phyloP scores from a whole-genome alignment of 2,113 vertebrate species.

The Nothobranchius kuhntae region DNA sequence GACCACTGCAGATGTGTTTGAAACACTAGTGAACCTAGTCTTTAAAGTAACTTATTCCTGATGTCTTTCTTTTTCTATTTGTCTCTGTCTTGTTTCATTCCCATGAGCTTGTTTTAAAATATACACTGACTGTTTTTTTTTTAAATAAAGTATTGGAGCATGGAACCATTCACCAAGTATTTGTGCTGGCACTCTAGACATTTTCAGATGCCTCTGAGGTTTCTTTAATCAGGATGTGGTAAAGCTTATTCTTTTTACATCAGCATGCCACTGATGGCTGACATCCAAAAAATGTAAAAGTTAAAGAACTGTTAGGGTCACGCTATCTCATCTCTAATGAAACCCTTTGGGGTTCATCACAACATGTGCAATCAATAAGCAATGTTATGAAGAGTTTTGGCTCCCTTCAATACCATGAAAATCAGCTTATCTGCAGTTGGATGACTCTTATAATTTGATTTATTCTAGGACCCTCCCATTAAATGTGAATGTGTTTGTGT shows the following conservation, averaged over 20 bases:
- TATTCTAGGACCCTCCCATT: constrained; percentile 9
- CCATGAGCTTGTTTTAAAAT: neutral
- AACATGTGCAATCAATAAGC: constrained; percentile 63
- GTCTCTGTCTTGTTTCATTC: neutral
- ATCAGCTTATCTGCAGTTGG: constrained; percentile 42
- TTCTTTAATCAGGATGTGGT: constrained; percentile 16
- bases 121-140: neutral
- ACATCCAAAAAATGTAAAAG: too few relatives aligned
- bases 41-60: too few relatives aligned
- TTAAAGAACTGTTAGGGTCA: neutral
- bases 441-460: constrained; percentile 39
- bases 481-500: constrained; percentile 7
- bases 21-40: too few relatives aligned
- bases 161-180: neutral
- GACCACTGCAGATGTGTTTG: too few relatives aligned
- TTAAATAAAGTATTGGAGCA: neutral
- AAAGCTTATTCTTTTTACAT: neutral
- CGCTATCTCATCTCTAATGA: constrained; percentile 49
- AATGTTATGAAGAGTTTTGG: constrained; percentile 33
- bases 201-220: neutral
- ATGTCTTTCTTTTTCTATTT: neutral
- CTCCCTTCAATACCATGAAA: constrained; percentile 31
- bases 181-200: neutral
- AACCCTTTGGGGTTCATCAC: constrained; percentile 31
- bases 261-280: too few relatives aligned